phyloP scores from a whole-genome alignment of 2,888 invertebrate genomes.

The Papilio protenor region DNA sequence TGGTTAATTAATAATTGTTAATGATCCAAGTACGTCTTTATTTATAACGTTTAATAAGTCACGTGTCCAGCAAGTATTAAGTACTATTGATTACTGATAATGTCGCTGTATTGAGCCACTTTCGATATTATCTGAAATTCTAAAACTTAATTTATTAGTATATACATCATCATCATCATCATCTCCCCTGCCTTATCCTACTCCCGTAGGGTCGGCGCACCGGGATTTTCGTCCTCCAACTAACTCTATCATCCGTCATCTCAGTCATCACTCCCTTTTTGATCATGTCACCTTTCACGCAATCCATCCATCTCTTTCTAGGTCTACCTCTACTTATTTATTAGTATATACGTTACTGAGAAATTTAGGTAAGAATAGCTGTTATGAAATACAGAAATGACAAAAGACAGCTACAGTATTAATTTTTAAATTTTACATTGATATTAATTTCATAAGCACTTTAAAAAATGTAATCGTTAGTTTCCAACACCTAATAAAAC shows the following conservation, averaged over 20 bases:
- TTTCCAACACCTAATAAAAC: background rate
- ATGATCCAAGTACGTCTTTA: constrained; percentile 2
- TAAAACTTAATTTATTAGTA: constrained; percentile 15
- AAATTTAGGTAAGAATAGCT: background rate
- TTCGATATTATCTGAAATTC: constrained; percentile 16
- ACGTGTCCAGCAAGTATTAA: background rate
- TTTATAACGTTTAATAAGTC: background rate
- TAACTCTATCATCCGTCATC: too few relatives aligned
- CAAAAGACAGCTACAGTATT: too few relatives aligned
- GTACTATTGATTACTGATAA: constrained; percentile 3
- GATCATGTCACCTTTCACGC: too few relatives aligned
- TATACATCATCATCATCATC: too few relatives aligned
- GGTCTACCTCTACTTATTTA: too few relatives aligned
- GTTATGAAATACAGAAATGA: background rate
- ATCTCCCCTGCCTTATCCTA: too few relatives aligned
- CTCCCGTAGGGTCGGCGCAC: too few relatives aligned
- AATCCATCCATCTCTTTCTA: too few relatives aligned
- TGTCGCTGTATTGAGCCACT: background rate
- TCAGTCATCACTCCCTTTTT: too few relatives aligned
- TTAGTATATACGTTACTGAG: constrained; percentile 5
- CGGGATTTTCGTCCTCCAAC: too few relatives aligned
- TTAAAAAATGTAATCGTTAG: background rate
- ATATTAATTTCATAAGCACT: background rate
- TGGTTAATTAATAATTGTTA: constrained; percentile 14
- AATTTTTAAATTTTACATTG: background rate